Evolutionary conservation across 2,888 invertebrate genomes (phyloP), one percentile per base, ranked within the genome.

Genomic region (Homarus gammarus): DNA sequence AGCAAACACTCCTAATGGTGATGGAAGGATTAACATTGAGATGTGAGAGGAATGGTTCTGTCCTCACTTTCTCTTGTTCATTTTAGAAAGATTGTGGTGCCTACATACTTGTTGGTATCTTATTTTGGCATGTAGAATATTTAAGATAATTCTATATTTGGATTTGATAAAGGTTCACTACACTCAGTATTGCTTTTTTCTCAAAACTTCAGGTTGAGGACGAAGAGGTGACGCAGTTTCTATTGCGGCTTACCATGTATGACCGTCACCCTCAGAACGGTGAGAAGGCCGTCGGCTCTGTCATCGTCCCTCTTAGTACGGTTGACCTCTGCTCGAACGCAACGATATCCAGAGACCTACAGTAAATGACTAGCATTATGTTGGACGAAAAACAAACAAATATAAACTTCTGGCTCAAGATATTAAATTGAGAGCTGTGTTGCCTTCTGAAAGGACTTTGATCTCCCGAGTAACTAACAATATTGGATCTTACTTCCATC

Each of bases 141-240:
- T n/a, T n/a, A n/a, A n/a, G n/a, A n/a, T n/a, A n/a, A n/a, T n/a
- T n/a, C n/a, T n/a, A n/a, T n/a, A n/a, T n/a, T n/a, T n/a, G n/a
- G n/a, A n/a, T n/a, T n/a, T n/a, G n/a, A n/a, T n/a, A n/a, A n/a
- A n/a, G n/a, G n/a, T n/a, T n/a, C n/a, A n/a, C n/a, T n/a, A n/a
- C n/a, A n/a, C n/a, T n/a, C n/a, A n/a, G n/a, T n/a, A n/a, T n/a
- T n/a, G n/a, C n/a, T n/a, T n/a, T n/a, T n/a, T n/a, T n/a, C n/a
- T n/a, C n/a, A n/a, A n/a, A n/a, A n/a, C n/a, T 73, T 15, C 85
- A 91, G 91, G 81, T 91, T n/a, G 84, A 44, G 6, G 85, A 88
- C 27, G 82, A 89, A 18, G 91, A 91, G 27, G 91, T 91, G 51
- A 91, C 88, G 3, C 85, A 88, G 38, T 91, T 49, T 33, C 73